Percentiles rank a stretch among this genome's conserved stretches.
These are phyloP conservation scores for Nautilus pompilius DNA, from an alignment of 1,140 invertebrate species.

Conservation along the genomic window DNA sequence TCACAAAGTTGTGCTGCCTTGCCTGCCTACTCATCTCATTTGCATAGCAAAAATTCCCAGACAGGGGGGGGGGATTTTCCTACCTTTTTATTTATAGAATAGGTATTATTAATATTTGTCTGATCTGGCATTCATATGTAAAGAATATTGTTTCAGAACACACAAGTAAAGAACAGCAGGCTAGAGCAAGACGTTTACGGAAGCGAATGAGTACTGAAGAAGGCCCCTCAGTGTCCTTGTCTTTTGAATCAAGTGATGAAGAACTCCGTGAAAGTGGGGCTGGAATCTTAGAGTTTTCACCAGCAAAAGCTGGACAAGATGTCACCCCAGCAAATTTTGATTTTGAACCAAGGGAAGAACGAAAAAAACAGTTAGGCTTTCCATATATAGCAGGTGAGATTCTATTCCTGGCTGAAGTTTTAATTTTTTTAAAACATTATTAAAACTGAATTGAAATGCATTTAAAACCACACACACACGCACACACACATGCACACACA, in stretches of 20 bases:
- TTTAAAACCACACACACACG: not conserved
- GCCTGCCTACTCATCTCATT: no score
- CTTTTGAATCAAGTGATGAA: slow-evolving; percentile 45
- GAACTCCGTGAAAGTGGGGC: slow-evolving; percentile 51
- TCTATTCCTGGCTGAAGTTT: no score
- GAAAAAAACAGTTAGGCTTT: slow-evolving; percentile 56
- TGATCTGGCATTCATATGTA: no score
- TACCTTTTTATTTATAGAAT: no score
- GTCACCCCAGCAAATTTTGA: slow-evolving; percentile 74
- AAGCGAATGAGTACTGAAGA: slow-evolving; percentile 12
- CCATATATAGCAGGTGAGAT: slow-evolving; percentile 53
- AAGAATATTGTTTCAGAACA: no score
- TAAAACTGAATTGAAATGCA: not conserved
- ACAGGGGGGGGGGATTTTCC: no score
- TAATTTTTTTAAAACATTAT: no score
- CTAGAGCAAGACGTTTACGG: no score
- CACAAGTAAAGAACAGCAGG: no score
- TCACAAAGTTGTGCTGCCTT: no score
- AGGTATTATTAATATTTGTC: no score
- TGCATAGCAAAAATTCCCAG: no score
- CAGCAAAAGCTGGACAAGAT: slow-evolving; percentile 83
- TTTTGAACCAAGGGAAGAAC: slow-evolving; percentile 59
- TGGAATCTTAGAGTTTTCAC: slow-evolving; percentile 75
- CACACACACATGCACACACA: not conserved
- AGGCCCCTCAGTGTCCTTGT: slow-evolving; percentile 30